Conservation (phyloP, 2,797 vertebrate species). For the Artibeus lituratus region DNA sequence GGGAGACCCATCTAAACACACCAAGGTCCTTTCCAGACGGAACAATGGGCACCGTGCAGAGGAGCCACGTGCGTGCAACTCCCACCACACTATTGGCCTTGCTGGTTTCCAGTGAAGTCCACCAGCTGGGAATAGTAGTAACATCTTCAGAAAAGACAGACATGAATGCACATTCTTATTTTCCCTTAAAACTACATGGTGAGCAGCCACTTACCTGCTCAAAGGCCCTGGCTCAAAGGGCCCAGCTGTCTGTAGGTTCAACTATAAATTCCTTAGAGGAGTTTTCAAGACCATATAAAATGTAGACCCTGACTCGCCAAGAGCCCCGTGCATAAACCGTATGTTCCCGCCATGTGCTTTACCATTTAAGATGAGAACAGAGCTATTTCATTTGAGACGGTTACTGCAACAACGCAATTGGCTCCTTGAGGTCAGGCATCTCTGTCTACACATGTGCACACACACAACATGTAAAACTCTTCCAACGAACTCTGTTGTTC, state of each 20-base stretch:
- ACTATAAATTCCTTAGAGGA: not conserved
- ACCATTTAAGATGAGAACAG: not conserved
- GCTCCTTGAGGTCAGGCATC: not conserved
- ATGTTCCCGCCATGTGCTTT: not conserved
- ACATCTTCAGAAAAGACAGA: not conserved
- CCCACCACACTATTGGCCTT: not conserved
- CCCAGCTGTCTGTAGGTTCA: not conserved
- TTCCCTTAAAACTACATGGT: not conserved
- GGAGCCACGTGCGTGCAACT: fast-evolving
- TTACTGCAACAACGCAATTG: not conserved
- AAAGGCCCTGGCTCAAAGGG: not conserved
- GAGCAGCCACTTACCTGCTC: not conserved
- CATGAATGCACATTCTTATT: not conserved
- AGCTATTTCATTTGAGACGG: not conserved
- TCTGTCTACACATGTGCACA: too few relatives aligned
- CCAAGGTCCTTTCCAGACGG: not conserved
- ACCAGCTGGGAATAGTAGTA: not conserved
- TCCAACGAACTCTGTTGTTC: not conserved
- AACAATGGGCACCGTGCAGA: not conserved
- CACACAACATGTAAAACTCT: not conserved
- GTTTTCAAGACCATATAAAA: not conserved
- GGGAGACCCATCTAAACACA: not conserved
- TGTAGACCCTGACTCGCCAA: not conserved
- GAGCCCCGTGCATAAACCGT: not conserved
- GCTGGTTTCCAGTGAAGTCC: not conserved